These are phyloP conservation scores for Ondatra zibethicus DNA, from an alignment of 2,113 vertebrate species.

Conservation along the genomic window DNA sequence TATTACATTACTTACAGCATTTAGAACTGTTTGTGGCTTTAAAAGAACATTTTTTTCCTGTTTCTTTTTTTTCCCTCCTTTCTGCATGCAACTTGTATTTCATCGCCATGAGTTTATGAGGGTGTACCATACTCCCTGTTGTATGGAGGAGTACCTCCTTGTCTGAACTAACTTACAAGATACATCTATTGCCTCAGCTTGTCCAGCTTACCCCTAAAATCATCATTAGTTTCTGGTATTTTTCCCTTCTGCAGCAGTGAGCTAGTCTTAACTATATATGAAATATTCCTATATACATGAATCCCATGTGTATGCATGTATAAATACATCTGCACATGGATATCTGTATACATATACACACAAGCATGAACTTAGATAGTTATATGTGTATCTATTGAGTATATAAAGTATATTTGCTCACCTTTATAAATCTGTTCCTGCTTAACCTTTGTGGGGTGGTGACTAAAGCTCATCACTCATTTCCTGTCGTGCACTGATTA, in stretches of 20 bases:
- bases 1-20: constrained; percentile 11
- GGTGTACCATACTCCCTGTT: background rate
- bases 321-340: background rate
- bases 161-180: background rate
- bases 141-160: background rate
- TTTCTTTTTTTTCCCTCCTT: background rate
- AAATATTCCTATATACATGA: background rate
- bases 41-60: background rate
- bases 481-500: background rate
- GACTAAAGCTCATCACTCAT: background rate
- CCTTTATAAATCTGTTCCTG: background rate
- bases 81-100: background rate
- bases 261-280: background rate
- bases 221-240: background rate
- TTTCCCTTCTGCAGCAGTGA: background rate
- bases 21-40: background rate
- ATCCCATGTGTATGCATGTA: fast-evolving
- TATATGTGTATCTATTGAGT: background rate
- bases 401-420: background rate
- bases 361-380: too few relatives aligned
- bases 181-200: background rate
- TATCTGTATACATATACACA: background rate
- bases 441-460: background rate
- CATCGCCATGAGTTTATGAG: background rate
- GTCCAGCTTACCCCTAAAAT: constrained; percentile 1